These are phyloP conservation scores for Ariolimax columbianus DNA, from an alignment of 2,888 invertebrate genomes.

Conservation along the genomic window DNA sequence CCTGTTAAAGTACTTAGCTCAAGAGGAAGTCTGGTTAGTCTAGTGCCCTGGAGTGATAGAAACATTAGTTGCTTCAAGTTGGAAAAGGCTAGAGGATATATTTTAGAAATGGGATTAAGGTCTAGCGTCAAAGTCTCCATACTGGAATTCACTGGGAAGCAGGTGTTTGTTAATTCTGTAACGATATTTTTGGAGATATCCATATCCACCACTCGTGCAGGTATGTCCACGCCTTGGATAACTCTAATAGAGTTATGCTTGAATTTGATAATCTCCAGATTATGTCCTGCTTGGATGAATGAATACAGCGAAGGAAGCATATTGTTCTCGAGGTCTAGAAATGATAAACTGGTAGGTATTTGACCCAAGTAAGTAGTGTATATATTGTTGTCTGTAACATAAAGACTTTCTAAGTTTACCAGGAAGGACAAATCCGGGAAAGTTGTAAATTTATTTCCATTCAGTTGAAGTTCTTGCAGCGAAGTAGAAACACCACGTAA, in stretches of 20 bases:
- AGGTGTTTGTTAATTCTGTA: background rate
- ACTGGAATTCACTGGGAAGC: slow-evolving; percentile 7
- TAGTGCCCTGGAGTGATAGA: background rate
- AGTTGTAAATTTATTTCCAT: background rate
- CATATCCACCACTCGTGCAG: background rate
- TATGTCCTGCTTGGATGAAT: background rate
- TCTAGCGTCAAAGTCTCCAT: background rate
- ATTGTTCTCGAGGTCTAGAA: background rate
- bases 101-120: background rate
- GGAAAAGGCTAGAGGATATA: background rate
- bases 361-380: background rate
- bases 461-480: background rate
- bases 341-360: background rate
- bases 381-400: background rate
- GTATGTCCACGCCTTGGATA: background rate
- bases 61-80: background rate
- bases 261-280: background rate
- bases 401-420: background rate
- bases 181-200: background rate
- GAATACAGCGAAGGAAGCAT: background rate
- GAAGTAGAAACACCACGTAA: background rate
- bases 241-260: background rate
- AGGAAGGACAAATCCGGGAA: slow-evolving; percentile 11
- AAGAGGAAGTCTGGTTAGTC: background rate
- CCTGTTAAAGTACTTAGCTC: background rate